Base-by-base conservation (phyloP, 2,888 invertebrate species). In the Eupithecia vulgata region DNA sequence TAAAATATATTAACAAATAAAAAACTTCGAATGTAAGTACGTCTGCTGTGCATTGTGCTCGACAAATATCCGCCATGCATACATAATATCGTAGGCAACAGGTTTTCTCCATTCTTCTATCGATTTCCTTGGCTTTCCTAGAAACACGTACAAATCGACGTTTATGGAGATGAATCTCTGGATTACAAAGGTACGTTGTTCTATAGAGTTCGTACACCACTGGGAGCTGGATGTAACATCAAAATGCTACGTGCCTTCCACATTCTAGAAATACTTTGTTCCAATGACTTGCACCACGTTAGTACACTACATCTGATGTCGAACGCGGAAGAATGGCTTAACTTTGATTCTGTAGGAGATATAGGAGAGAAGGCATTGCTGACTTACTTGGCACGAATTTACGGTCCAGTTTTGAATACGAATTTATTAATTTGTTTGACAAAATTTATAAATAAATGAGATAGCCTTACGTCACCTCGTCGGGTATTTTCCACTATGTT, bases 181-280 rank as follows among this genome's bases (percentile, higher is more conserved):
- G 42, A 40, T 65, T 30, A 59, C 67, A 48, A 10, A 30, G 52
- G 17, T 35, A 69, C 70, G 70, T n/a, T 45, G 62, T 61, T 66
- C 67, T 66, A 42, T 68, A 72, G 35, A 70, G 57, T 57, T 57
- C 57, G 12, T 40, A 76, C 72, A 65, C 77, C 67, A 67, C 72
- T 71, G 82, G 80, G 81, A 78, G 37, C 67, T 72, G 72, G 76
- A 72, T 79, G 80, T 80, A 81, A 83, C 82, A 86, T 87, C 82
- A 87, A 87, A 82, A 68, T 72, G 62, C 81, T 78, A 87, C 87
- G 87, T 87, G 87, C 76, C 57, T 70, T 34, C 67, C 52, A 64
- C 74, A 68, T 57, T 45, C 70, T 35, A 48, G 70, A 62, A 61
- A 37, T 64, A 64, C 67, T 64, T 69, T 68, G 68, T 68, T 52